Conservation (phyloP, 2,113 vertebrate species). For the Otolemur garnettii region DNA sequence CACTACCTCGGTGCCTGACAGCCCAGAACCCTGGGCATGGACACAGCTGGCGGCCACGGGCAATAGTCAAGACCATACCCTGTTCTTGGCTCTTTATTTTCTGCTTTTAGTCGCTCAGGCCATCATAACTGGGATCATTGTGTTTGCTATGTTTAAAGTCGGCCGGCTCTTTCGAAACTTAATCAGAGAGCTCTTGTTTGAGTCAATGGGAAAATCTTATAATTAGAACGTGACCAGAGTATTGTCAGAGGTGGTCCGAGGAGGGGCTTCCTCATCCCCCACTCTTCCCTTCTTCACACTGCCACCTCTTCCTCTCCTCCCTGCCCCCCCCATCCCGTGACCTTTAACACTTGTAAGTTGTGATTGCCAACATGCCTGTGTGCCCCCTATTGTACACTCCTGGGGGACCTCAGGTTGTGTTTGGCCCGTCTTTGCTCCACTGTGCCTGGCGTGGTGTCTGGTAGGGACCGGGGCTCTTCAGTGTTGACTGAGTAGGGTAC, state of each 20-base stretch:
- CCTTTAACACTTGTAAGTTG: not conserved
- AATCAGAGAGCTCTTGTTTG: slow-evolving; percentile 51
- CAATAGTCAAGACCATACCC: not conserved
- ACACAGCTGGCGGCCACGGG: slow-evolving; percentile 27
- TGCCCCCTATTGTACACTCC: fast-evolving
- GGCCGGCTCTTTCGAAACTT: slow-evolving; percentile 72
- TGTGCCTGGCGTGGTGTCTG: not conserved
- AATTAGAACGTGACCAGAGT: not conserved
- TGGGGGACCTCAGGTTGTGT: not conserved
- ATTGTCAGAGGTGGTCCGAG: not conserved
- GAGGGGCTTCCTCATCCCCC: not conserved
- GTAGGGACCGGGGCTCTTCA: not conserved
- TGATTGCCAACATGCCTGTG: too few species aligned
- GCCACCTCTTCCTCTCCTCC: too few species aligned
- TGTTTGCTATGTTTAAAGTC: slow-evolving; percentile 81
- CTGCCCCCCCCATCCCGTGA: fast-evolving
- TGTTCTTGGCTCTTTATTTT: slow-evolving; percentile 75
- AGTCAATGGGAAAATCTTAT: not conserved
- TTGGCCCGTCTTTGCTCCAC: not conserved
- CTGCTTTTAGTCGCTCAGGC: slow-evolving; percentile 80
- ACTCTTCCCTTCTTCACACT: too few species aligned
- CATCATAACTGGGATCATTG: slow-evolving; percentile 67
- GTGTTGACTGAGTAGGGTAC: not conserved
- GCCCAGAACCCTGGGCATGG: slow-evolving; percentile 4
- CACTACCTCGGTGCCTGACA: not conserved